Evolutionary conservation across 2,113 vertebrate genomes (phyloP).

Genomic region (Nymphicus hollandicus): DNA sequence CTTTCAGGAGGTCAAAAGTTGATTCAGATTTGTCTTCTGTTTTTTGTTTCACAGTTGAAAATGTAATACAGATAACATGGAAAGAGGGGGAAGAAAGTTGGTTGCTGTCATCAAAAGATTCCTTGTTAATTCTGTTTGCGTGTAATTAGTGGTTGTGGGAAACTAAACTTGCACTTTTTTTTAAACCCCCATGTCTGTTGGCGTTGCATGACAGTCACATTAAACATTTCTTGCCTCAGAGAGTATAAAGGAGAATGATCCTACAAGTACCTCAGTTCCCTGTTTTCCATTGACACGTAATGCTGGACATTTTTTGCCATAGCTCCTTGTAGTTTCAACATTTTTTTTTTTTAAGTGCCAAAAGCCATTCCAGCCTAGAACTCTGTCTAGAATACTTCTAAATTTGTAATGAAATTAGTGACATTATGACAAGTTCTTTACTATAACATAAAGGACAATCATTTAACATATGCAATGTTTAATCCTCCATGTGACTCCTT

Average conservation of each 20-base stretch:
- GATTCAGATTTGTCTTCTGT: background rate
- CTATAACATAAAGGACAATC: background rate
- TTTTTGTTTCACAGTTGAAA: background rate
- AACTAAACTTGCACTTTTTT: background rate
- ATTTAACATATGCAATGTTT: background rate
- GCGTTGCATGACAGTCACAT: background rate
- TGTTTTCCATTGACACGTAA: background rate
- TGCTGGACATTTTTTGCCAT: background rate
- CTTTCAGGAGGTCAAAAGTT: background rate
- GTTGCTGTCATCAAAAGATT: background rate
- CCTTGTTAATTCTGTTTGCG: background rate
- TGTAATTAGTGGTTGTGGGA: background rate
- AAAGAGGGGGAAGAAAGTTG: background rate
- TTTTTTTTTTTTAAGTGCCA: background rate
- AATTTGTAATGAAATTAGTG: background rate
- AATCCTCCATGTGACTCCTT: background rate
- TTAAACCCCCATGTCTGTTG: rapidly evolving
- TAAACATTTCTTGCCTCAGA: background rate
- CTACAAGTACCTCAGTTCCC: background rate
- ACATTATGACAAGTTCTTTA: background rate
- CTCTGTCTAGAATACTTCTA: background rate
- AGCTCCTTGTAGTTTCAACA: background rate
- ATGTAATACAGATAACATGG: background rate
- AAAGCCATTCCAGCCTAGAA: background rate
- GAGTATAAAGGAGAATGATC: background rate